Conservation (phyloP, 2,113 vertebrate species). For the Delphinapterus leucas region DNA sequence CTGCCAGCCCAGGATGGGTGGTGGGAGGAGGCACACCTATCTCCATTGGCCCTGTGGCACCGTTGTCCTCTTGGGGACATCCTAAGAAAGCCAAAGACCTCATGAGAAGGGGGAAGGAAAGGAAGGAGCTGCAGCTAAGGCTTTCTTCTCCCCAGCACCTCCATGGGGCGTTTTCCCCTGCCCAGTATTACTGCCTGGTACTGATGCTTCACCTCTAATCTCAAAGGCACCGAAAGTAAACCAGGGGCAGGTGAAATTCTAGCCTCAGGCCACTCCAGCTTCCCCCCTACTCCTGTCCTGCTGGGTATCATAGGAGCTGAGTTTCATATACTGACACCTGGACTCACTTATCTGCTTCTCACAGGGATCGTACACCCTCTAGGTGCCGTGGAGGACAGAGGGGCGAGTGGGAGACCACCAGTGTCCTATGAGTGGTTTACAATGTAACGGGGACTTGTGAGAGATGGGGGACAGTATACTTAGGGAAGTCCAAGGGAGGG, state of each 20-base stretch:
- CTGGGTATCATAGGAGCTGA: background rate
- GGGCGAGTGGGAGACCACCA: background rate
- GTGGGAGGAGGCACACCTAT: background rate
- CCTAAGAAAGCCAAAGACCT: background rate
- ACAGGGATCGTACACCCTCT: too few relatives aligned
- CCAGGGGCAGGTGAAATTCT: background rate
- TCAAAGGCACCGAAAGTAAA: background rate
- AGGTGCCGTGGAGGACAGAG: background rate
- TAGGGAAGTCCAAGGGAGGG: background rate
- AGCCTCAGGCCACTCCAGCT: background rate
- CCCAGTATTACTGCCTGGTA: background rate
- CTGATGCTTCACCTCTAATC: background rate
- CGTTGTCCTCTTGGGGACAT: background rate
- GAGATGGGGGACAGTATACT: background rate
- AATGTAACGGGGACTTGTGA: background rate
- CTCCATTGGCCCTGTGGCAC: background rate
- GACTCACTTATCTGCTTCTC: background rate
- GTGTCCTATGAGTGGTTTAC: background rate
- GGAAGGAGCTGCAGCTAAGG: background rate
- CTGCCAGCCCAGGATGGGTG: rapidly evolving
- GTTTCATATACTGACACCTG: background rate
- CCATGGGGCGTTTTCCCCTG: too few relatives aligned
- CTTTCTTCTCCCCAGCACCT: background rate
- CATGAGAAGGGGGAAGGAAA: background rate
- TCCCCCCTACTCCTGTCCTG: background rate